These are phyloP conservation scores for Drosophila paramelanica DNA, from an alignment of 2,888 invertebrate genomes.

Conservation along the genomic window DNA sequence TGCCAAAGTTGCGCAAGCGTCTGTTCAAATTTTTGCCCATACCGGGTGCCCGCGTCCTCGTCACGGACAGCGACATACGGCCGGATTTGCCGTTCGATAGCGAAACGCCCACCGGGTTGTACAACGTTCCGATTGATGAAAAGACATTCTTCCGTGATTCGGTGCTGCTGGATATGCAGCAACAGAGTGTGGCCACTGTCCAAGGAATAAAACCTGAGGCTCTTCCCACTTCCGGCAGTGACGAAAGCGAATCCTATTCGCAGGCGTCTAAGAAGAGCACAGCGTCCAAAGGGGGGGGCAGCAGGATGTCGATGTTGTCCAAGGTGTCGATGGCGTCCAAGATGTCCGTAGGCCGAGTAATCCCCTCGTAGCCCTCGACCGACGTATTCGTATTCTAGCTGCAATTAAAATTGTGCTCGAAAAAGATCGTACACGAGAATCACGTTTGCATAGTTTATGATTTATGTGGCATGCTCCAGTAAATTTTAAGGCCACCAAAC, in stretches of 20 bases:
- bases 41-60: slow-evolving; percentile 75
- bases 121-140: slow-evolving; percentile 50
- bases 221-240: background rate
- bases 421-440: slow-evolving; percentile 43
- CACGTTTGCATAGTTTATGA: slow-evolving; percentile 72
- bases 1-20: slow-evolving; percentile 72
- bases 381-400: too few relatives aligned
- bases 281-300: background rate
- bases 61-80: slow-evolving; percentile 69
- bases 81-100: slow-evolving; percentile 59
- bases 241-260: background rate
- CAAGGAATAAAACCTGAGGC: background rate
- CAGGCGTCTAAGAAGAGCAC: background rate
- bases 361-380: background rate
- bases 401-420: slow-evolving; percentile 15
- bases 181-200: background rate
- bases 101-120: slow-evolving; percentile 59
- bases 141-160: slow-evolving; percentile 45
- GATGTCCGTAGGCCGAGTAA: background rate
- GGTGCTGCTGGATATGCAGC: slow-evolving; percentile 40
- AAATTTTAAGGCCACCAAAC: slow-evolving; percentile 59
- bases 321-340: too few relatives aligned
- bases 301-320: background rate
- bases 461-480: slow-evolving; percentile 69
- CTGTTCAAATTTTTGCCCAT: slow-evolving; percentile 81